A percentile compares a stretch with the other conserved stretches of the same genome.
Evolutionary conservation across 2,888 invertebrate genomes (phyloP).

Genomic region (Andrena bicolor): DNA sequence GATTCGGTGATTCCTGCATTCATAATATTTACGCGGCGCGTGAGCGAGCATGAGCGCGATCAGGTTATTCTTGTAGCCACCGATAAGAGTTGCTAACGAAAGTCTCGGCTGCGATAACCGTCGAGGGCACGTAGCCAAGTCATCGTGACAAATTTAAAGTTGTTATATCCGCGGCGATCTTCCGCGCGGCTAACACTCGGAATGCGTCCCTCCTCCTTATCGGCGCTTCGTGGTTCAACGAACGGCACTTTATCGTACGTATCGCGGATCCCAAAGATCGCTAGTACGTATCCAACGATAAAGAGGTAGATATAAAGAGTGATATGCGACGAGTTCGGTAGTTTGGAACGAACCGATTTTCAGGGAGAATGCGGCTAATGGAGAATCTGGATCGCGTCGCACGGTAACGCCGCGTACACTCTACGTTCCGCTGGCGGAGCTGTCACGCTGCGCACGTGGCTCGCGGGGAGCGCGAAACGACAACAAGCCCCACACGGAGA

Average conservation of each 20-base stretch:
- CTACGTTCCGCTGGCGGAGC: conserved; percentile 50
- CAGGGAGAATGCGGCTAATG: not conserved
- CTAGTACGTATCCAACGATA: not conserved
- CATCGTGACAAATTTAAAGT: conserved; percentile 55
- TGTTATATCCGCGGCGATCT: conserved; percentile 31
- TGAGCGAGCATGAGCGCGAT: conserved; percentile 11
- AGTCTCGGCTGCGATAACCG: conserved; percentile 68
- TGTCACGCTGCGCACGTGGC: conserved; percentile 82
- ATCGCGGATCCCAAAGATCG: not conserved
- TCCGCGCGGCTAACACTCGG: not conserved
- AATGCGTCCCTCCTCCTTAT: conserved; percentile 5
- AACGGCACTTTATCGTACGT: not conserved
- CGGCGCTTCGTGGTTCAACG: not conserved
- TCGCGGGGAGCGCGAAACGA: conserved; percentile 89
- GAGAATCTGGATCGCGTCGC: conserved; percentile 2
- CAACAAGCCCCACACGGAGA: conserved; percentile 86
- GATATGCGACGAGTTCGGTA: not conserved
- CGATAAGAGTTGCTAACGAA: conserved; percentile 78
- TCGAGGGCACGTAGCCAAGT: conserved; percentile 48
- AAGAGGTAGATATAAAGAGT: no score
- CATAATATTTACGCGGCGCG: conserved; percentile 60
- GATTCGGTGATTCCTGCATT: conserved; percentile 55
- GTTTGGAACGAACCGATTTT: no score
- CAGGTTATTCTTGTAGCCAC: conserved; percentile 63
- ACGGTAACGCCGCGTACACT: conserved; percentile 9